Evolutionary conservation across 37 sponge, comb jelly and placozoan genomes (phyloP), one percentile per base, ranked within the genome.

Genomic region (Ephydatia muelleri): DNA sequence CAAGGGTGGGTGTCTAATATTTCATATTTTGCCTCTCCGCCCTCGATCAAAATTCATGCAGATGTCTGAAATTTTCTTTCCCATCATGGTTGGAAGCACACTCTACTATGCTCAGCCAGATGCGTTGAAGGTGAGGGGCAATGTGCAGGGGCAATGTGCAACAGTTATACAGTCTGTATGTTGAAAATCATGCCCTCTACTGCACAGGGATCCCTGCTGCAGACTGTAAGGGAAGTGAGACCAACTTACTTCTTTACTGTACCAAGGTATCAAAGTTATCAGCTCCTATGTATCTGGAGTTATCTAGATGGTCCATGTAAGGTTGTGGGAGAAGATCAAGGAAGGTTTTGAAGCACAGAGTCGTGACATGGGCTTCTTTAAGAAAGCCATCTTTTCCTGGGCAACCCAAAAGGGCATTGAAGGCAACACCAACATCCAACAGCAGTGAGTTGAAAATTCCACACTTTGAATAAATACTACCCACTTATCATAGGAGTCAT

Each of bases 41-140:
- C 30, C 29, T 5, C n/a, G n/a, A n/a, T n/a, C n/a, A n/a, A n/a
- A n/a, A n/a, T n/a, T n/a, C n/a, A n/a, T 83, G 29, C 70, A 93
- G 94, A 33, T 96, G 65, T 77, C 80, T 13, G 96, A 96, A 38
- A 80, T 96, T 29, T 93, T 66, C 69, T 22, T 82, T 19, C 69
- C 80, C 12, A 68, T 93, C 34, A 2, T 27, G 11, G 8, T 72
- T 22, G 83, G 81, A 8, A 87, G 79, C 25, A 83, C 86, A 2
- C 80, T 88, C 13, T 70, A 75, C 72, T 96, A 93, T 91, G 96
- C 96, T 23, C 87, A 91, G 43, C 96, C 96, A 8, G 96, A 96
- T 93, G 96, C 96, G 31, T 87, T 96, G 40, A 96, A 96, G 84
- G 92, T n/a, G n/a, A n/a, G n/a, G n/a, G n/a, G n/a, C n/a, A n/a